A percentile compares a stretch with the other conserved stretches of the same genome.
These are phyloP conservation scores for Diadumene lineata DNA, from an alignment of 92 coral and sea anemone species.

Conservation along the genomic window DNA sequence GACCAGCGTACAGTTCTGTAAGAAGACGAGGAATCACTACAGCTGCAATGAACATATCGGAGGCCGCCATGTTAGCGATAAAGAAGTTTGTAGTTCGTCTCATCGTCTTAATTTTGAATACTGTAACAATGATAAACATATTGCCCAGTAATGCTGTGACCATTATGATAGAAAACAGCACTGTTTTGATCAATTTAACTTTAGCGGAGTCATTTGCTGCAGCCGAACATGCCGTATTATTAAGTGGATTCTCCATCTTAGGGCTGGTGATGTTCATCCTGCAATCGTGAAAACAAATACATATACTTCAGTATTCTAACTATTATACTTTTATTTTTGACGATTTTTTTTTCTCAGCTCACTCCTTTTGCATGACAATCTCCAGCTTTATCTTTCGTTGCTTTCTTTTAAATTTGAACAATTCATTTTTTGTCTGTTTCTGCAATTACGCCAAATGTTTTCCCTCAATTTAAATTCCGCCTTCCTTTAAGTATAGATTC, in stretches of 20 bases:
- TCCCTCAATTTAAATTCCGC: too few relatives aligned
- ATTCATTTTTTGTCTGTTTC: too few relatives aligned
- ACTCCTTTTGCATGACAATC: too few relatives aligned
- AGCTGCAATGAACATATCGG: constrained; percentile 25
- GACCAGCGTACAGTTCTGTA: constrained; percentile 12
- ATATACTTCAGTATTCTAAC: background rate
- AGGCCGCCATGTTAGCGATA: constrained; percentile 43
- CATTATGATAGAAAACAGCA: constrained; percentile 9
- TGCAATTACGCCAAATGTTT: too few relatives aligned
- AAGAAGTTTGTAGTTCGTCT: constrained; percentile 35
- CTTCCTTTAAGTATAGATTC: too few relatives aligned
- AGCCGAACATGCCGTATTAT: background rate
- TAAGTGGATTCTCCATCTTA: background rate
- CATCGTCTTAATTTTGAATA: constrained; percentile 25
- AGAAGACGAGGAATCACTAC: constrained; percentile 22
- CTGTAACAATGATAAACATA: constrained; percentile 10
- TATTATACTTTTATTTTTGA: too few relatives aligned
- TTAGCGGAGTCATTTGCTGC: constrained; percentile 8
- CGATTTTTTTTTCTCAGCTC: too few relatives aligned
- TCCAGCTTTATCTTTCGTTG: too few relatives aligned
- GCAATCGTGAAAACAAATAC: background rate
- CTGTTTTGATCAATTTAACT: constrained; percentile 36
- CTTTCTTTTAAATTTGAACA: too few relatives aligned
- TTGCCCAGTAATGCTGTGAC: constrained; percentile 31
- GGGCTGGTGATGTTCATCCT: background rate